Conservation (phyloP, 2,888 invertebrate genomes). For the Drosophila ochracea region DNA sequence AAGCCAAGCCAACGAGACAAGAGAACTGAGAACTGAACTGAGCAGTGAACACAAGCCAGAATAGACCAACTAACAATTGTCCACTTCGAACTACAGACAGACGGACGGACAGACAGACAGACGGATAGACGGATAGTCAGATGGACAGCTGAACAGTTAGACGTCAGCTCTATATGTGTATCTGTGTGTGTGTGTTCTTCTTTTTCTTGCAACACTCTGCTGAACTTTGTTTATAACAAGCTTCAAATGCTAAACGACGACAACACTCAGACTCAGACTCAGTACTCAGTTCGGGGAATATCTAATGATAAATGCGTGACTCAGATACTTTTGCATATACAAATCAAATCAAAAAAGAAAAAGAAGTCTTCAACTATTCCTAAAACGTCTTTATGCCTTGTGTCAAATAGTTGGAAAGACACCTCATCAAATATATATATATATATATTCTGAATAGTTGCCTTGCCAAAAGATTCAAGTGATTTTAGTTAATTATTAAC, state of each 20-base stretch:
- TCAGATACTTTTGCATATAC: background rate
- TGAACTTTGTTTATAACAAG: slow-evolving; percentile 7
- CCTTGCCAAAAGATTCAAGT: background rate
- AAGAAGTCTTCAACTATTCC: background rate
- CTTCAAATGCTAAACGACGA: background rate
- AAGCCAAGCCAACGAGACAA: slow-evolving; percentile 18
- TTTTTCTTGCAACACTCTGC: background rate
- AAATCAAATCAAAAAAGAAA: background rate
- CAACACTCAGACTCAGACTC: background rate
- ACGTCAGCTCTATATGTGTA: background rate
- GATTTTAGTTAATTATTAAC: too few species aligned
- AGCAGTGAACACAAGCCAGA: slow-evolving; percentile 16
- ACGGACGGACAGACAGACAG: background rate
- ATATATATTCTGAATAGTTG: background rate
- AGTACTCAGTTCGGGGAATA: background rate
- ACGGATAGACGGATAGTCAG: background rate
- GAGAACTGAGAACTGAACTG: background rate
- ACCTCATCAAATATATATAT: background rate
- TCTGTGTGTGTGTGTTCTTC: background rate
- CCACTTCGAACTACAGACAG: slow-evolving; percentile 35
- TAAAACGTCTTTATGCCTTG: too few species aligned
- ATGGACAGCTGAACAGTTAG: slow-evolving; percentile 3
- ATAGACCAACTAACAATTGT: slow-evolving; percentile 40
- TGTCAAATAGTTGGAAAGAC: background rate
- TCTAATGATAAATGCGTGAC: slow-evolving; percentile 4